Percentiles rank a stretch among this genome's conserved stretches.
phyloP scores from a whole-genome alignment of 2,888 invertebrate species.

The Eudemis profundana region DNA sequence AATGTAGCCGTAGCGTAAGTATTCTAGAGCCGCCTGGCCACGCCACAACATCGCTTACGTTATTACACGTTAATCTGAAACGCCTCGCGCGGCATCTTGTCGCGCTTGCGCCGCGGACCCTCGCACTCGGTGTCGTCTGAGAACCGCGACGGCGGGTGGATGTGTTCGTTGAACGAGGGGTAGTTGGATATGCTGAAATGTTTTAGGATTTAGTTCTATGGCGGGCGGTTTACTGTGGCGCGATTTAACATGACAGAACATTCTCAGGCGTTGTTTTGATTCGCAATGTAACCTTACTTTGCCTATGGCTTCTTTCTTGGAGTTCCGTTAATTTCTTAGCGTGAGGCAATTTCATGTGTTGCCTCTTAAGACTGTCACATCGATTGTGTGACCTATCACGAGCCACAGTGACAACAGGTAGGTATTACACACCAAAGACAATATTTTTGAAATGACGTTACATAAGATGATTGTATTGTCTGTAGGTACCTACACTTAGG shows the following conservation, averaged over 20 bases:
- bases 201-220: constrained; percentile 43
- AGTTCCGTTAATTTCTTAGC: no score
- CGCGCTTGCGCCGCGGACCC: constrained; percentile 78
- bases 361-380: no score
- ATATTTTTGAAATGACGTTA: no score
- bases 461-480: no score
- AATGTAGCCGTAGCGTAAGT: neutral
- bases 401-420: no score
- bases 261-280: no score
- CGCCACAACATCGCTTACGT: constrained; percentile 45
- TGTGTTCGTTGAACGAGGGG: constrained; percentile 92
- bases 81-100: constrained; percentile 87
- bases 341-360: no score
- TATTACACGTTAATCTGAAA: constrained; percentile 92
- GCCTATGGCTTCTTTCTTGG: no score
- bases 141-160: constrained; percentile 94
- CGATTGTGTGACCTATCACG: no score
- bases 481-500: no score
- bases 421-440: no score
- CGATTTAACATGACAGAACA: neutral
- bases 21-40: constrained; percentile 24
- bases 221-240: constrained; percentile 19
- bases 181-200: constrained; percentile 90
- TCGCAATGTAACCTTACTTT: no score
- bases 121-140: constrained; percentile 90